phyloP scores from a whole-genome alignment of 2,113 vertebrate species.

The Pantherophis guttatus region DNA sequence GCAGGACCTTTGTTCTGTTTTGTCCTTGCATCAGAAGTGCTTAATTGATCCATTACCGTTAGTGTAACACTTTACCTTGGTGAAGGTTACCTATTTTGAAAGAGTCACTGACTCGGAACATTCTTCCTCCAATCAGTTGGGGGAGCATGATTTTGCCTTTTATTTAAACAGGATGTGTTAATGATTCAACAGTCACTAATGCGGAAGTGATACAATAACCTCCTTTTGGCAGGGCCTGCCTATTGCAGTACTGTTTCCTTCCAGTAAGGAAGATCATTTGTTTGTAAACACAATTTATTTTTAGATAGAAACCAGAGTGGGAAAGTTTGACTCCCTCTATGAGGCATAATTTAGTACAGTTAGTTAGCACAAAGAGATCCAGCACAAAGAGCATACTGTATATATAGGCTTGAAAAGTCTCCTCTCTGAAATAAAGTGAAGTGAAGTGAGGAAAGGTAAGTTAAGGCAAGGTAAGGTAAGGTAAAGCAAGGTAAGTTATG shows the following conservation, averaged over 20 bases:
- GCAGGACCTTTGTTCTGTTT: neutral
- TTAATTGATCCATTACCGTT: neutral
- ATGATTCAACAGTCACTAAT: neutral
- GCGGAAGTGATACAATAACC: neutral
- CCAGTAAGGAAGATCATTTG: neutral
- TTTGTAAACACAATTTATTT: neutral
- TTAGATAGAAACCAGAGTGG: neutral
- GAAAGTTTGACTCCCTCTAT: neutral
- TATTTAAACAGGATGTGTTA: neutral
- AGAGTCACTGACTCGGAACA: neutral
- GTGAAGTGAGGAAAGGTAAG: neutral
- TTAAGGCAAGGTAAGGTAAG: neutral
- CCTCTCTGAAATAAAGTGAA: neutral
- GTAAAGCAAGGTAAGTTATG: neutral
- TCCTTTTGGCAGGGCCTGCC: neutral
- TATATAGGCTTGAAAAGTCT: neutral
- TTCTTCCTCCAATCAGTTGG: neutral
- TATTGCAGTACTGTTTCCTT: neutral
- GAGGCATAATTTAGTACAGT: neutral
- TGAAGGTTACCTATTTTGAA: neutral
- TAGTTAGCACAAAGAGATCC: neutral
- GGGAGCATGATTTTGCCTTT: neutral
- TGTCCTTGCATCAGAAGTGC: neutral
- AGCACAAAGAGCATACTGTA: too few species aligned
- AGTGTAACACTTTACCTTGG: neutral